phyloP scores from a whole-genome alignment of 2,888 invertebrate species.

The Aradus depressus region DNA sequence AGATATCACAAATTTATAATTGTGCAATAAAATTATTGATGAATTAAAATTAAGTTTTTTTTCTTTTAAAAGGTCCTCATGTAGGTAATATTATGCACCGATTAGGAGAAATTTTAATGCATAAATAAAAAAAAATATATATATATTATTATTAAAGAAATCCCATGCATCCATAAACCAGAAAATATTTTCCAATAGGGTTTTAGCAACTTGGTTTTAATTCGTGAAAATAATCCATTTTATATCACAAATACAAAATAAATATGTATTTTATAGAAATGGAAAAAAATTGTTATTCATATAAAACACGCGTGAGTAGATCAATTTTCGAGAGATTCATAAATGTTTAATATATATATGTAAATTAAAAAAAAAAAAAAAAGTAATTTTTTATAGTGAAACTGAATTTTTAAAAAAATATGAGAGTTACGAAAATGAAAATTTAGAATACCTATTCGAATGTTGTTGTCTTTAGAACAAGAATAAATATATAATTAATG shows the following conservation, averaged over 20 bases:
- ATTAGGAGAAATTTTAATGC: constrained; percentile 16
- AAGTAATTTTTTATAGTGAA: constrained; percentile 15
- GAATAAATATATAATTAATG: constrained; percentile 14
- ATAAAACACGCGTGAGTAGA: too few species aligned
- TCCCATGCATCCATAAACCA: constrained; percentile 12
- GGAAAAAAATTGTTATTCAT: too few species aligned
- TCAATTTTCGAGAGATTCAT: constrained; percentile 10
- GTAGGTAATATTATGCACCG: constrained; percentile 17
- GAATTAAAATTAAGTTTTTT: constrained; percentile 5
- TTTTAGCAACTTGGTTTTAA: too few species aligned
- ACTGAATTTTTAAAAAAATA: constrained; percentile 14
- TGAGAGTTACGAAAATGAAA: too few species aligned
- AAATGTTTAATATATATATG: constrained; percentile 11
- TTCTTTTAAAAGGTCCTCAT: constrained; percentile 10
- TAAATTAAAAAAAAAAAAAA: constrained; percentile 10
- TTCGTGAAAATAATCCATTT: too few species aligned
- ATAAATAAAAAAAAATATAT: constrained; percentile 12
- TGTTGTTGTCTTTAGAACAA: constrained; percentile 17
- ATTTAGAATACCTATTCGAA: constrained; percentile 15
- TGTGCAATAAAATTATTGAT: too few species aligned
- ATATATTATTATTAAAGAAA: constrained; percentile 9
- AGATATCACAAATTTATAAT: too few species aligned
- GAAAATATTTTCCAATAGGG: constrained; percentile 15
- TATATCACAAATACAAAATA: too few species aligned
- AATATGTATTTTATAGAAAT: too few species aligned